A percentile compares a stretch with the other conserved stretches of the same genome.
These are phyloP conservation scores for Cerceris ruficornis DNA, from an alignment of 2,888 invertebrate genomes.

Conservation along the genomic window DNA sequence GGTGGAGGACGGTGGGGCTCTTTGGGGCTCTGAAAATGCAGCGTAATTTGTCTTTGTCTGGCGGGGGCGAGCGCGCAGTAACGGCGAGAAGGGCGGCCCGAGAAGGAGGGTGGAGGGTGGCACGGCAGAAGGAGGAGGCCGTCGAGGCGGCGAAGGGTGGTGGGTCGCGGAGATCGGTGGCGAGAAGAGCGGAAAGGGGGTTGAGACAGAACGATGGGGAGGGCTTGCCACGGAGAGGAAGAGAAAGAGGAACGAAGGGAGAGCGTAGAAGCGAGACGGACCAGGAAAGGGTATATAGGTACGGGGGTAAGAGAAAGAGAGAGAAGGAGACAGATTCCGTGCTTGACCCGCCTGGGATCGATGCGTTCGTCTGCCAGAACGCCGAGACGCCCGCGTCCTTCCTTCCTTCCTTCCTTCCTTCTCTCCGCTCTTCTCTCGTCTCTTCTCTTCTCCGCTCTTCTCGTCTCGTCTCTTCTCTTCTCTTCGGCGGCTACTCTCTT, in stretches of 20 bases:
- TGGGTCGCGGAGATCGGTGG: conserved; percentile 55
- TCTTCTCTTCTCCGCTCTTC: conserved; percentile 38
- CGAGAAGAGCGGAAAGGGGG: conserved; percentile 56
- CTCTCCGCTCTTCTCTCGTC: conserved; percentile 44
- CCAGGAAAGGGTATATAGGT: conserved; percentile 38
- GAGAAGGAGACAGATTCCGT: conserved; percentile 78
- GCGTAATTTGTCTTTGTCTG: conserved; percentile 82
- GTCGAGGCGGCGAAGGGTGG: conserved; percentile 40
- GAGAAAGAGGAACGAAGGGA: conserved; percentile 39
- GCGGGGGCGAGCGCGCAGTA: conserved; percentile 76
- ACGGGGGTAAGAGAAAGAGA: conserved; percentile 49
- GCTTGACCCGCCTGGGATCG: conserved; percentile 82
- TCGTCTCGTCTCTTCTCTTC: conserved; percentile 43
- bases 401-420: conserved; percentile 71
- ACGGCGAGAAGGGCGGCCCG: conserved; percentile 70
- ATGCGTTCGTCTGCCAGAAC: conserved; percentile 82
- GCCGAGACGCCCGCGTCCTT: conserved; percentile 80
- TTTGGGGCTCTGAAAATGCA: conserved; percentile 81
- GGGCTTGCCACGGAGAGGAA: conserved; percentile 57
- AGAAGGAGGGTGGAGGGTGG: conserved; percentile 42
- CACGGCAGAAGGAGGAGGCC: conserved; percentile 27
- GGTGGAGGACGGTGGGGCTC: conserved; percentile 69
- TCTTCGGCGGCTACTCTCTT: conserved; percentile 41
- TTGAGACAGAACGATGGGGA: conserved; percentile 57
- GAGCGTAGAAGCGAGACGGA: not conserved